These are phyloP conservation scores for Drymonia ruficornis DNA, from an alignment of 2,888 invertebrate genomes.

Conservation along the genomic window DNA sequence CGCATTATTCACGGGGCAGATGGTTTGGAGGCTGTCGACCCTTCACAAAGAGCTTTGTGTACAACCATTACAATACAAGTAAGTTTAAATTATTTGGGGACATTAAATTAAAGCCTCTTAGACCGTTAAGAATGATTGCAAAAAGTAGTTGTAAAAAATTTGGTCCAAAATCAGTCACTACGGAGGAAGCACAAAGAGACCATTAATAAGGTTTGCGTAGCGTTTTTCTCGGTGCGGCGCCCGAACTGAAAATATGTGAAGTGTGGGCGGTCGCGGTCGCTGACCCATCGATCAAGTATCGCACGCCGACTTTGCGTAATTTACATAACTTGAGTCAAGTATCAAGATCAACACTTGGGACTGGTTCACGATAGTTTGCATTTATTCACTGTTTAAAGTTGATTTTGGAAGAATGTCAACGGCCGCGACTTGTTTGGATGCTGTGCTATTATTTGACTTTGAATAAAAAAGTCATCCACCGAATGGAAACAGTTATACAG, in stretches of 20 bases:
- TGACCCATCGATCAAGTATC: constrained; percentile 75
- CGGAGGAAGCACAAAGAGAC: constrained; percentile 43
- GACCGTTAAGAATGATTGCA: constrained; percentile 54
- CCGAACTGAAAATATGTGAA: constrained; percentile 50
- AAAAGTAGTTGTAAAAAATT: constrained; percentile 51
- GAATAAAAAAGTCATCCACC: constrained; percentile 3
- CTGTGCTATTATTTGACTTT: constrained; percentile 13
- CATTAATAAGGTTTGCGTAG: constrained; percentile 49
- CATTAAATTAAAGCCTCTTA: constrained; percentile 54
- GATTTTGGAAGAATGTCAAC: constrained; percentile 53
- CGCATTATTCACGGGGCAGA: constrained; percentile 65
- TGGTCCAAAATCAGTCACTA: constrained; percentile 42
- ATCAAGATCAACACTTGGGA: constrained; percentile 71
- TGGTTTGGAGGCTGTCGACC: constrained; percentile 66
- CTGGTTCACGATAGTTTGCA: constrained; percentile 66
- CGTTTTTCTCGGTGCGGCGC: constrained; percentile 42
- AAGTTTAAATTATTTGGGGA: constrained; percentile 64
- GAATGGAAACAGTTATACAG: constrained; percentile 4
- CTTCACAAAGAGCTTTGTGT: constrained; percentile 58
- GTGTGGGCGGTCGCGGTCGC: constrained; percentile 69
- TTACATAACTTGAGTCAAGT: constrained; percentile 80
- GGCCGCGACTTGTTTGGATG: constrained; percentile 40
- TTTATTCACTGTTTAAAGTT: constrained; percentile 50
- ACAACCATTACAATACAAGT: constrained; percentile 63
- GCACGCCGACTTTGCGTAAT: constrained; percentile 72